A percentile compares a stretch with the other conserved stretches of the same genome.
Conservation (phyloP, 2,888 invertebrate genomes). For the Caenorhabditis uteleia region DNA sequence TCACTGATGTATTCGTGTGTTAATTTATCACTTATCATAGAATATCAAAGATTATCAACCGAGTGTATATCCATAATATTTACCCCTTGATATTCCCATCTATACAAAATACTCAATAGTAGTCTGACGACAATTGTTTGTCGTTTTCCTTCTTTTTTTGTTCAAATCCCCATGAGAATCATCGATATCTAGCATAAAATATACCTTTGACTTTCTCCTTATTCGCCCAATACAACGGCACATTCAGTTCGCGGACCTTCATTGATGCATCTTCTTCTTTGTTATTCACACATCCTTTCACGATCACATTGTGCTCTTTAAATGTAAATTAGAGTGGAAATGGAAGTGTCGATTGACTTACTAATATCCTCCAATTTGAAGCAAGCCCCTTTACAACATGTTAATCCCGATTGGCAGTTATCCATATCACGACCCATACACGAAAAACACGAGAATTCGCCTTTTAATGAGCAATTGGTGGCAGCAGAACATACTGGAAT, state of each 20-base stretch:
- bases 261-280: constrained; percentile 59
- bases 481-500: constrained; percentile 9
- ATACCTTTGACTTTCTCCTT: constrained; percentile 54
- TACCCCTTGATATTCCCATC: no score
- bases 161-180: no score
- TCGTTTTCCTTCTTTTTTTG: neutral
- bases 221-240: constrained; percentile 55
- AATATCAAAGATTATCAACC: no score
- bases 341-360: constrained; percentile 19
- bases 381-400: constrained; percentile 61
- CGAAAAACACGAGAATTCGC: constrained; percentile 39
- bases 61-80: no score
- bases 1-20: no score
- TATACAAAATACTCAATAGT: no score
- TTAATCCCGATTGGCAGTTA: constrained; percentile 53
- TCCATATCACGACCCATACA: constrained; percentile 61
- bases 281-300: constrained; percentile 56
- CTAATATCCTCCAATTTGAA: constrained; percentile 58
- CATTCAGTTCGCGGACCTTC: constrained; percentile 55
- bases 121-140: no score
- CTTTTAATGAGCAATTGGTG: constrained; percentile 40
- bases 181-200: no score
- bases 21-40: no score
- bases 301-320: constrained; percentile 53
- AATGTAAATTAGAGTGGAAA: neutral